These are phyloP conservation scores for Apotomis capreana DNA, from an alignment of 2,888 invertebrate species.

Conservation along the genomic window DNA sequence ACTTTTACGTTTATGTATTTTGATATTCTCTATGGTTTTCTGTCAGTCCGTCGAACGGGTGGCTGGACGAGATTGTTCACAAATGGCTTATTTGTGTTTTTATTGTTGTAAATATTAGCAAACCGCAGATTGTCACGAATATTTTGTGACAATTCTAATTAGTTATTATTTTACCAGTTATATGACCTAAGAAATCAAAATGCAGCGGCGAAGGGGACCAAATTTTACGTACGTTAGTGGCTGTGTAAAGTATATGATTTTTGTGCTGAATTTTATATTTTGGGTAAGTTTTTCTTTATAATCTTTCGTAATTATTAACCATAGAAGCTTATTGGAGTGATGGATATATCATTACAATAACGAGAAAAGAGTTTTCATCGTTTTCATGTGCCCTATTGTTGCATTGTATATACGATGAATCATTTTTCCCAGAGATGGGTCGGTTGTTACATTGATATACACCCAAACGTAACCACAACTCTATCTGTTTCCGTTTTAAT, in stretches of 20 bases:
- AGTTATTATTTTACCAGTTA: slow-evolving; percentile 6
- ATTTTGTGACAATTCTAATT: slow-evolving; percentile 6
- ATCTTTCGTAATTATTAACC: not conserved
- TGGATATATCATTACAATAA: slow-evolving; percentile 6
- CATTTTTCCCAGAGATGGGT: slow-evolving; percentile 32
- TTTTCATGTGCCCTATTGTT: slow-evolving; percentile 31
- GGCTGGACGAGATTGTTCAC: slow-evolving; percentile 17
- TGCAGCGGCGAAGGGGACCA: slow-evolving; percentile 86
- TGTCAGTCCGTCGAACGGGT: slow-evolving; percentile 32
- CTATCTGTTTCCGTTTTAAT: slow-evolving; percentile 33
- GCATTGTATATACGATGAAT: slow-evolving; percentile 26
- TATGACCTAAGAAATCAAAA: slow-evolving; percentile 59
- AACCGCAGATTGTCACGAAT: not conserved
- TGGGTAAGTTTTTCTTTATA: slow-evolving; percentile 87
- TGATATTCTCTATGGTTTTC: slow-evolving; percentile 1
- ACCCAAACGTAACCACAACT: not conserved
- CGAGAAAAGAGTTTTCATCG: slow-evolving; percentile 21
- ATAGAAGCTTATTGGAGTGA: not conserved
- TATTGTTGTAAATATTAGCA: slow-evolving; percentile 39
- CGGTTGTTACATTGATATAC: slow-evolving; percentile 20
- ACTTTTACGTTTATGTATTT: not conserved
- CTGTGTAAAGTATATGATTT: slow-evolving; percentile 95
- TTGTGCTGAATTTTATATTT: slow-evolving; percentile 93
- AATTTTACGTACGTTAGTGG: slow-evolving; percentile 93
- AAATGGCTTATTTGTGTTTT: slow-evolving; percentile 34